Conservation (phyloP, 2,797 vertebrate genomes). For the Ceryle rudis region DNA sequence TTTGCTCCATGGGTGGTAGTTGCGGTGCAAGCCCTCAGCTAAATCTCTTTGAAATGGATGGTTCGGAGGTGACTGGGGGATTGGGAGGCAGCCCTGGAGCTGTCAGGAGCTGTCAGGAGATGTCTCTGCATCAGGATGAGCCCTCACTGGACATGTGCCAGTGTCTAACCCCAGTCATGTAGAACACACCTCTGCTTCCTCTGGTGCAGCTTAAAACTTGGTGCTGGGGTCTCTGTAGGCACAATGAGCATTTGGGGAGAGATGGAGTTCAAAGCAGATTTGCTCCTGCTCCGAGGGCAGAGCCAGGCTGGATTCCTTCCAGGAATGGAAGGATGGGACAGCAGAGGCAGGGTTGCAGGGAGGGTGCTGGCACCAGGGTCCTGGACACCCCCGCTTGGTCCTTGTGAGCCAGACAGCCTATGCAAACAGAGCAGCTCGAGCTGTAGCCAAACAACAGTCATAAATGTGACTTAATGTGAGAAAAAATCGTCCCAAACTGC, state of each 20-base stretch:
- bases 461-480: background rate
- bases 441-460: rapidly evolving
- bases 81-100: background rate
- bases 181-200: background rate
- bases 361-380: background rate
- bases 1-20: background rate
- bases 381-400: rapidly evolving
- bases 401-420: rapidly evolving
- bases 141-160: background rate
- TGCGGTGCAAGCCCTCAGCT: background rate
- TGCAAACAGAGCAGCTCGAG: rapidly evolving
- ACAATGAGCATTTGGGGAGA: rapidly evolving
- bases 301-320: background rate
- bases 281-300: background rate
- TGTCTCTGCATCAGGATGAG: rapidly evolving
- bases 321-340: background rate
- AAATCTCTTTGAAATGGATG: background rate
- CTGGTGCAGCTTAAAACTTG: background rate
- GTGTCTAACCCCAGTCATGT: background rate
- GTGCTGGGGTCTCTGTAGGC: background rate
- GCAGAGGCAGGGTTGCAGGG: background rate
- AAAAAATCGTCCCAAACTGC: background rate
- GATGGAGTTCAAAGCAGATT: background rate
- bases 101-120: rapidly evolving
- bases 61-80: background rate